phyloP scores from a whole-genome alignment of 2,888 invertebrate genomes.

The Caenorhabditis sulstoni region DNA sequence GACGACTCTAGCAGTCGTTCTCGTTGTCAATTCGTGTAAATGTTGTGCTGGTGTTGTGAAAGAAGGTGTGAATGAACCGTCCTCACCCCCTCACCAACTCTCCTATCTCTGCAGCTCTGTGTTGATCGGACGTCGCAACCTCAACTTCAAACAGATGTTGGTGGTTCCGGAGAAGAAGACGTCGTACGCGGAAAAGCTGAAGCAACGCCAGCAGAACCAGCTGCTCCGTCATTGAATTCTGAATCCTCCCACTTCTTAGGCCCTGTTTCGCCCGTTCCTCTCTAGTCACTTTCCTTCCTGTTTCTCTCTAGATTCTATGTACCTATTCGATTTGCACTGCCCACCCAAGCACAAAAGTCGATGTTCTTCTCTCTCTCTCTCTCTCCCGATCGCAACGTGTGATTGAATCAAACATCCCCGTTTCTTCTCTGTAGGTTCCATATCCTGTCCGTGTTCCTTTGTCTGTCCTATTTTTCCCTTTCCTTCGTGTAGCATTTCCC shows the following conservation, averaged over 20 bases:
- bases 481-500: slow-evolving; percentile 24
- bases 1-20: slow-evolving; percentile 27
- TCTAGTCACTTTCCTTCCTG: slow-evolving; percentile 34
- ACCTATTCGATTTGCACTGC: slow-evolving; percentile 34
- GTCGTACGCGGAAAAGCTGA: slow-evolving; percentile 66
- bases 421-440: slow-evolving; percentile 42
- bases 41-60: slow-evolving; percentile 7
- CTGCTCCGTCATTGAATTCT: slow-evolving; percentile 25
- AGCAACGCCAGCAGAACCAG: slow-evolving; percentile 23
- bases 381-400: slow-evolving; percentile 25
- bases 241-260: not conserved
- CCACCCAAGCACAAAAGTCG: slow-evolving; percentile 3
- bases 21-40: slow-evolving; percentile 41
- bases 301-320: slow-evolving; percentile 18
- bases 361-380: not conserved
- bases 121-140: slow-evolving; percentile 41
- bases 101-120: slow-evolving; percentile 48
- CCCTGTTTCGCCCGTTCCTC: slow-evolving; percentile 9
- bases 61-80: slow-evolving; percentile 34
- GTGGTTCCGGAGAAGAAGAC: slow-evolving; percentile 60
- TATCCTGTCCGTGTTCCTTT: slow-evolving; percentile 16
- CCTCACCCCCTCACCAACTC: not conserved
- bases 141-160: slow-evolving; percentile 48
- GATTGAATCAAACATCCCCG: slow-evolving; percentile 18
- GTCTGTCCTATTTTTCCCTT: slow-evolving; percentile 75